These are phyloP conservation scores for Andrena fulva DNA, from an alignment of 2,888 invertebrate genomes.

Conservation along the genomic window DNA sequence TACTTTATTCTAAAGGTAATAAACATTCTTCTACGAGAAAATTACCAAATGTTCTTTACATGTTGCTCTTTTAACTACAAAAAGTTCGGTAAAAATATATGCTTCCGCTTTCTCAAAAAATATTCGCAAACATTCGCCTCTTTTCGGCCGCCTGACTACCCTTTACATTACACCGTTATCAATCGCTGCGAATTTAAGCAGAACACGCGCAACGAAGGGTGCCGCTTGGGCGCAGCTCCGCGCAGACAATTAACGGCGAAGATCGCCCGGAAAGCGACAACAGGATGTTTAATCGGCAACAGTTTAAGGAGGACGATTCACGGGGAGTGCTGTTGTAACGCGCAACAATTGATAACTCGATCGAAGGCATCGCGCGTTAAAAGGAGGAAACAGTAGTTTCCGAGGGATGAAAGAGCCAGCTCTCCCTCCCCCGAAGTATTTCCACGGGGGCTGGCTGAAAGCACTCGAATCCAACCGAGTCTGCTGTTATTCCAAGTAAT, in stretches of 20 bases:
- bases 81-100: too few species aligned
- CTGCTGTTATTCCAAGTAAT: constrained; percentile 77
- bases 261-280: not conserved
- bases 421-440: constrained; percentile 42
- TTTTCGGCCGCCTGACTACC: too few species aligned
- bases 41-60: too few species aligned
- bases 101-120: too few species aligned
- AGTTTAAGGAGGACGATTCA: not conserved
- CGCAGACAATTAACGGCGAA: not conserved
- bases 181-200: not conserved
- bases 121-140: too few species aligned
- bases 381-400: constrained; percentile 12
- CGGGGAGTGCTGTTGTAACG: not conserved
- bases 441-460: constrained; percentile 47
- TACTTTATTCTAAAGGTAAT: too few species aligned
- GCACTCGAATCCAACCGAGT: constrained; percentile 60
- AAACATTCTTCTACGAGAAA: too few species aligned
- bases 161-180: too few species aligned
- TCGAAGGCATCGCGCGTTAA: constrained; percentile 21
- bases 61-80: too few species aligned
- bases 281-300: not conserved
- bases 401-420: constrained; percentile 29
- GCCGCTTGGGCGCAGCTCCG: not conserved
- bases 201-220: not conserved
- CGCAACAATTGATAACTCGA: constrained; percentile 28